These are phyloP conservation scores for Phrynocephalus versicolor DNA, from an alignment of 2,113 vertebrate genomes.

Conservation along the genomic window DNA sequence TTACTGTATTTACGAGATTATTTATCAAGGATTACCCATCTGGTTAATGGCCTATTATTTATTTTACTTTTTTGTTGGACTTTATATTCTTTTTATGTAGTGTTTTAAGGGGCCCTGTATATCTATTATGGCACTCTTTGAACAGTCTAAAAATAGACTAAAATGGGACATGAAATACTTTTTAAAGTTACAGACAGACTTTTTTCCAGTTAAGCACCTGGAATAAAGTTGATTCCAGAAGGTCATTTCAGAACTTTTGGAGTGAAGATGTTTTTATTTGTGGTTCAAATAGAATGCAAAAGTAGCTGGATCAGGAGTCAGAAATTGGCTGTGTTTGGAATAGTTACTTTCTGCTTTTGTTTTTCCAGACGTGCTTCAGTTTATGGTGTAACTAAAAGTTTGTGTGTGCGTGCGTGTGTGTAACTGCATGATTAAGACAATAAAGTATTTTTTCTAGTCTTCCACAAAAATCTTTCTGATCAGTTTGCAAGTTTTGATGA, in stretches of 20 bases:
- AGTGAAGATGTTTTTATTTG: conserved; percentile 77
- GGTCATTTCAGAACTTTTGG: conserved; percentile 74
- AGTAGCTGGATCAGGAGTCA: conserved; percentile 80
- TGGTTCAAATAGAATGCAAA: conserved; percentile 75
- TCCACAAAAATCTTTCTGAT: conserved; percentile 91
- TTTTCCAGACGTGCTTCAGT: conserved; percentile 82
- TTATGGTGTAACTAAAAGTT: conserved; percentile 87
- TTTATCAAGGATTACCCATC: conserved; percentile 89
- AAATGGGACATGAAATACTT: conserved; percentile 75
- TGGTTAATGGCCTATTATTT: conserved; percentile 91
- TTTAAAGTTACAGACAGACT: conserved; percentile 72
- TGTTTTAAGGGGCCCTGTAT: conserved; percentile 80
- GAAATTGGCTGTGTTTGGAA: conserved; percentile 81
- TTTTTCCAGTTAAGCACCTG: conserved; percentile 63
- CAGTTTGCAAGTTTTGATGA: conserved; percentile 94
- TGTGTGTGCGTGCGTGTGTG: conserved; percentile 96
- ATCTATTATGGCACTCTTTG: conserved; percentile 81
- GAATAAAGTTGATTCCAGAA: conserved; percentile 73
- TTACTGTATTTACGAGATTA: conserved; percentile 93
- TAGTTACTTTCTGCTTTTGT: conserved; percentile 75
- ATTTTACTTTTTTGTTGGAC: conserved; percentile 88
- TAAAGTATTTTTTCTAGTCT: conserved; percentile 99
- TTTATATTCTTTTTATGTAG: conserved; percentile 85
- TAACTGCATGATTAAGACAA: conserved; percentile 98
- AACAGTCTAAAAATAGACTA: conserved; percentile 80